Evolutionary conservation across 2,113 vertebrate genomes (phyloP).

Genomic region (Hypocryptadius cinnamomeus): DNA sequence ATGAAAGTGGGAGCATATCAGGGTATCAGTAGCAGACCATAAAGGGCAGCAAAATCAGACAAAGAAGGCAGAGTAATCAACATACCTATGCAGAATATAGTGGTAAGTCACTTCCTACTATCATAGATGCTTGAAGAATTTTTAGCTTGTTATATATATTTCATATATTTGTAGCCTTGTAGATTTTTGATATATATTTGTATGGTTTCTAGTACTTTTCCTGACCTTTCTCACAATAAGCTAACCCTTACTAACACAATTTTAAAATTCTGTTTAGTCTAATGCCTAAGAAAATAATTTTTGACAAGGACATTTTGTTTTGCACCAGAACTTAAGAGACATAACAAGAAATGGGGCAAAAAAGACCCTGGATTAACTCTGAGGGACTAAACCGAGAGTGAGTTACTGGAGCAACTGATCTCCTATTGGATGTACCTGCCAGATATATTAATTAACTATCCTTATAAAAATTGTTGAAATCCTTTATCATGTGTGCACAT

Average conservation of each 20-base stretch:
- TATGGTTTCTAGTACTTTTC: background rate
- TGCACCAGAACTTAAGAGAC: background rate
- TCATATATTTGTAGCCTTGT: background rate
- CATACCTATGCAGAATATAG: background rate
- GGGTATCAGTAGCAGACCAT: background rate
- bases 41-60: background rate
- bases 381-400: accelerated
- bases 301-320: background rate
- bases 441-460: background rate
- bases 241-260: background rate
- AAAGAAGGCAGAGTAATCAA: background rate
- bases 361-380: background rate
- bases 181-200: background rate
- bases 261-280: background rate
- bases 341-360: background rate
- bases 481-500: background rate
- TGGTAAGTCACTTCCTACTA: background rate
- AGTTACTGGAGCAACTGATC: background rate
- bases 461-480: background rate
- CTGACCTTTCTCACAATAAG: background rate
- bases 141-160: background rate
- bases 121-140: background rate
- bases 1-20: background rate
- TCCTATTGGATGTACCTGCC: background rate
- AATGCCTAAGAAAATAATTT: background rate